Base-by-base conservation (phyloP, 1,140 invertebrate genomes). In the Globodera ellingtonae region DNA sequence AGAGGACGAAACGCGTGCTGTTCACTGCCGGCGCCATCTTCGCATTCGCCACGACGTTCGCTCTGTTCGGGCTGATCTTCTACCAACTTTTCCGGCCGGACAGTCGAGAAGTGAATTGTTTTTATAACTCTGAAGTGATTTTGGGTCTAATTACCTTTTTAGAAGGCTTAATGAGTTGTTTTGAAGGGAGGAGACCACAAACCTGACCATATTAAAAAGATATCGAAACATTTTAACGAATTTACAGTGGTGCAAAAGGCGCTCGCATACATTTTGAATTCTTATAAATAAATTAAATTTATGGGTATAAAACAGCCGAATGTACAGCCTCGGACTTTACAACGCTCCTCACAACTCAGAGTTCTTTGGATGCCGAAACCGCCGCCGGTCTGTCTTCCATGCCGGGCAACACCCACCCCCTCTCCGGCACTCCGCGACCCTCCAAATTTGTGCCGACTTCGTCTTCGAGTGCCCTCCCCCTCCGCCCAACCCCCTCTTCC, bases 31-130 rank as follows among this genome's bases (percentile, higher is more conserved):
- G 56, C 18, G 79, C 79, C 50, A 48, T 80, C 50, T 21, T 69
- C 56, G 24, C 79, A 15, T 77, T 80, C 18, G 4, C 78, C 69
- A 78, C 69, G 18, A 24, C 74, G 9, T 18, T 75, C 56, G 65
- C 70, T n/a, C 70, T 80, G 46, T 67, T 80, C 67, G 79, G 67
- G 15, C 52, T 80, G 48, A 80, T 80, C 15, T 80, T 80, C 62
- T 80, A 80, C 59, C 48, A 73, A 66, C 78, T 80, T 21, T 47
- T 80, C 52, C 35, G 47, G 4, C 18, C 48, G 9, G 35, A 77
- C 65, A 69, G 66, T 44, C 66, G 66, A 65, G 21, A 65, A 65
- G 13, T 13, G 21, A 21, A 65, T 65, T 21, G 21, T 13, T 65
- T 65, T 13, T 13, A 65, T 21, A 65, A 15, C n/a, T 21, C 13